Evolutionary conservation across 2,888 invertebrate genomes (phyloP).

Genomic region (Mantis religiosa): DNA sequence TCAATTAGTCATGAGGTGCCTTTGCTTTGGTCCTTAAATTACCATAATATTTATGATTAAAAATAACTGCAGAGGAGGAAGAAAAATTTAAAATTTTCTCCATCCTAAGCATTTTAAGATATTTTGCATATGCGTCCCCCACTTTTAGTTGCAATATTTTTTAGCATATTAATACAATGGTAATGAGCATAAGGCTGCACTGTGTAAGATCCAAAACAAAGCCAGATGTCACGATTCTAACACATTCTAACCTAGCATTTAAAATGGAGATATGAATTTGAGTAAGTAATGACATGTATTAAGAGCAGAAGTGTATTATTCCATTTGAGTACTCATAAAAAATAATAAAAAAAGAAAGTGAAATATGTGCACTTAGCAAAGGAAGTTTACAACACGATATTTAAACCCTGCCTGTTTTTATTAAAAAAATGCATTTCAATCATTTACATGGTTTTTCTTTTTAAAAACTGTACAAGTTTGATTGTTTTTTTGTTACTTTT

Average conservation of each 20-base stretch:
- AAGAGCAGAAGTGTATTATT: background rate
- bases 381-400: background rate
- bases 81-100: background rate
- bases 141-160: background rate
- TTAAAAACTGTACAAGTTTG: slow-evolving; percentile 25
- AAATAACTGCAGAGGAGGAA: background rate
- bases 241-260: background rate
- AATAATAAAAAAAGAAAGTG: background rate
- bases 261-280: background rate
- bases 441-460: slow-evolving; percentile 7
- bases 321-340: background rate
- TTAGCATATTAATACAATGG: background rate
- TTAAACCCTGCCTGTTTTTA: slow-evolving; percentile 11
- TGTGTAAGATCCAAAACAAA: background rate
- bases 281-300: background rate
- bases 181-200: background rate
- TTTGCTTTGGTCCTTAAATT: background rate
- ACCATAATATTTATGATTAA: background rate
- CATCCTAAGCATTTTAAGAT: background rate
- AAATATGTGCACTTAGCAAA: background rate
- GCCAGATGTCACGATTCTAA: background rate
- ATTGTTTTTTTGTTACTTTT: background rate
- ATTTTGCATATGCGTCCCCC: background rate
- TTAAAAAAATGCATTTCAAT: background rate
- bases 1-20: background rate